Evolutionary conservation across 2,888 invertebrate species (phyloP).

Genomic region (Sinodicranocentrus sp.): DNA sequence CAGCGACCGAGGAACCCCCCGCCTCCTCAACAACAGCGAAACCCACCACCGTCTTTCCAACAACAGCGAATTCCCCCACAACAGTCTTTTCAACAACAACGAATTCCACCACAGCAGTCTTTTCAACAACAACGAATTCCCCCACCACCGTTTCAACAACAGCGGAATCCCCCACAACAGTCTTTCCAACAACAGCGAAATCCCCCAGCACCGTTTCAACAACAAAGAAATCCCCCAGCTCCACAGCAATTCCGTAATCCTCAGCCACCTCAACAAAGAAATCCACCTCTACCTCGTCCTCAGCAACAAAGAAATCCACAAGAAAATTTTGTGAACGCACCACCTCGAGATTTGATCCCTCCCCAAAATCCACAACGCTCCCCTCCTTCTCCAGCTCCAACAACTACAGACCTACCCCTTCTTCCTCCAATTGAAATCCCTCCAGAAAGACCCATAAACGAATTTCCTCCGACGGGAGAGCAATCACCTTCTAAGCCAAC

Average conservation of each 20-base stretch:
- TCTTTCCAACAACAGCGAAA: background rate
- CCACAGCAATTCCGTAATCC: background rate
- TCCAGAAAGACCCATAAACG: conserved; percentile 44
- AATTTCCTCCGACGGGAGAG: conserved; percentile 5
- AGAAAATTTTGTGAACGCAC: background rate
- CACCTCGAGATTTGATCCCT: conserved; percentile 23
- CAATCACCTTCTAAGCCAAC: conserved; percentile 10
- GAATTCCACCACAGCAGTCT: conserved; percentile 4
- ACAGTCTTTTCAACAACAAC: background rate
- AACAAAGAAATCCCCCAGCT: conserved; percentile 2
- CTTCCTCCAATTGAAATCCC: conserved; percentile 58
- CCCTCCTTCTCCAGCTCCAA: background rate
- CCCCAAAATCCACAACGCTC: background rate
- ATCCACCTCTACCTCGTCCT: too few relatives aligned
- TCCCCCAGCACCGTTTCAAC: background rate
- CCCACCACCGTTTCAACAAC: background rate
- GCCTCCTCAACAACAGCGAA: background rate
- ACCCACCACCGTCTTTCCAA: conserved; percentile 1
- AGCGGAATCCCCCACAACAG: background rate
- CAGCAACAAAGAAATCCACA: background rate
- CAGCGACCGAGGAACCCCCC: background rate
- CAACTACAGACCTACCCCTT: conserved; percentile 16
- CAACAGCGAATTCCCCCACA: conserved; percentile 12
- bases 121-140: background rate
- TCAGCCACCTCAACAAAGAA: background rate